These are phyloP conservation scores for Trialeurodes vaporariorum DNA, from an alignment of 1,140 invertebrate genomes.

Conservation along the genomic window DNA sequence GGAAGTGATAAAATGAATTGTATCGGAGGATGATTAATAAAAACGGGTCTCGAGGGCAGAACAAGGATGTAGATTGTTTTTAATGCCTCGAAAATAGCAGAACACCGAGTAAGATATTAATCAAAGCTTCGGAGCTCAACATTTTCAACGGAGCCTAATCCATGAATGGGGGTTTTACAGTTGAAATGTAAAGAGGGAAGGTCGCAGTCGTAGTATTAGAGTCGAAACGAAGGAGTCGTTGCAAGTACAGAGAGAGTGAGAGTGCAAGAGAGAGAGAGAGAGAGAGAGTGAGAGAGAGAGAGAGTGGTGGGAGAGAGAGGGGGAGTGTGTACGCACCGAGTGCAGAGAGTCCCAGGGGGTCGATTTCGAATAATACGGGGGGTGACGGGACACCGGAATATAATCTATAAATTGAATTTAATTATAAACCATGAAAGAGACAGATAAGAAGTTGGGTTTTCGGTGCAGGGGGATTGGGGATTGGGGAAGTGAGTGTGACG, in stretches of 20 bases:
- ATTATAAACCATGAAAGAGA: neutral
- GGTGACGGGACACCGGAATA: neutral
- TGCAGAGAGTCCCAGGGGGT: neutral
- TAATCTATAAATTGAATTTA: constrained; percentile 1
- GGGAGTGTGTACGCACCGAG: no score
- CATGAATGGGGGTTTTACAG: neutral
- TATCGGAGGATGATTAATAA: neutral
- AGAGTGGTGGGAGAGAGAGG: no score
- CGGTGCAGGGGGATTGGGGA: no score
- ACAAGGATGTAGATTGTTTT: neutral
- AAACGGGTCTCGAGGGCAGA: neutral
- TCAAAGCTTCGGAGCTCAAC: neutral
- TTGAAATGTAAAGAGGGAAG: neutral
- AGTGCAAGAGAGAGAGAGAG: no score
- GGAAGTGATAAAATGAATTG: neutral
- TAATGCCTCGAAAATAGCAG: neutral
- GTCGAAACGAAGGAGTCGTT: no score
- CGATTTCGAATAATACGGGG: neutral
- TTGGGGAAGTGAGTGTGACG: neutral
- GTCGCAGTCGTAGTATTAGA: neutral
- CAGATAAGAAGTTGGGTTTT: neutral
- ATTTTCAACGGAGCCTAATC: neutral
- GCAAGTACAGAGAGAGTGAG: no score
- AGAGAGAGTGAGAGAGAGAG: no score
- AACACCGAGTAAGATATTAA: neutral